Base-by-base conservation (phyloP, 2,888 invertebrate species). In the Andrena haemorrhoa region DNA sequence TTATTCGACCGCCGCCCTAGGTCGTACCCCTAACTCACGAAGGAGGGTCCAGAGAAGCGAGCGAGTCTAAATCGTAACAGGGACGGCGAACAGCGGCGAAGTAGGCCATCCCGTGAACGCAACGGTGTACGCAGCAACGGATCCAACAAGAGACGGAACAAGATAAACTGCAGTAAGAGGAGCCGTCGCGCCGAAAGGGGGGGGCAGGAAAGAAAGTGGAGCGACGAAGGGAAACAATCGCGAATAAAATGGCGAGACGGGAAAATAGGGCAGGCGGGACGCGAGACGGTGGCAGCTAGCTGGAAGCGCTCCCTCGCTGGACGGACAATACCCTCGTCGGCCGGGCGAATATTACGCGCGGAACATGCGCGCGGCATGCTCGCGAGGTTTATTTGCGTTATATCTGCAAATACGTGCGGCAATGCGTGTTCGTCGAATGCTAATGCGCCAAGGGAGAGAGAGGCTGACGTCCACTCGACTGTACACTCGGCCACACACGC, bases 391-490 rank as follows among this genome's bases (percentile, higher is more conserved):
- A 88, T 91, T 91, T 90, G 89, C 88, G 85, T 90, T 91, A 89
- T 87, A 89, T 89, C 89, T 84, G 91, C 89, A 90, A 92, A 92
- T 90, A 91, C 87, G 87, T 86, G 89, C 80, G 81, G 86, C 89
- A 88, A 89, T 91, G 89, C 87, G 86, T 88, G 88, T 85, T 76
- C 79, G 85, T 75, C 82, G 89, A 89, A 91, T 90, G 88, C 89
- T 89, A 91, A 92, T 91, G 86, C 81, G 65, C 23, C 3, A 53
- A 70, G 29, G 53, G 47, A 66, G 31, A 58, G 53, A 70, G 51
- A 64, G n/a, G 6, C 29, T 68, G 75, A 74, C 66, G 75, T 72
- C 64, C 58, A 26, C 35, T 20, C 35, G 41, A 51, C 35, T 35
- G 56, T 53, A 47, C 66, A 66, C 10, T 60, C 31, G 58, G 16